Evolutionary conservation across 2,888 invertebrate genomes (phyloP).

Genomic region (Asteroscopus sphinx): DNA sequence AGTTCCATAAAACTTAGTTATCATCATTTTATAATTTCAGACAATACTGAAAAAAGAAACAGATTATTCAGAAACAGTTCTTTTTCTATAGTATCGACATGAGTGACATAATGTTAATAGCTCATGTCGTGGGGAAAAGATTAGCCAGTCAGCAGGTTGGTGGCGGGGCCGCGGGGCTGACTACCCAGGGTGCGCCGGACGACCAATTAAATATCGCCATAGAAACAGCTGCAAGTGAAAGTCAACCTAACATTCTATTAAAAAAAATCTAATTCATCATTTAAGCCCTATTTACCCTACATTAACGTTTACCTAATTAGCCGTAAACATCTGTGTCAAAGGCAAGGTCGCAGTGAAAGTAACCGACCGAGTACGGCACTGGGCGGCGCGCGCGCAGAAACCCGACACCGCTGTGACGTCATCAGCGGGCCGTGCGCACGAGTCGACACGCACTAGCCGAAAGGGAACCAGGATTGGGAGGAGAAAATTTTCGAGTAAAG

Average conservation of each 20-base stretch:
- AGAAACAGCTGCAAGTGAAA: constrained; percentile 3
- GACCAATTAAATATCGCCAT: too few species aligned
- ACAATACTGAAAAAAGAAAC: too few species aligned
- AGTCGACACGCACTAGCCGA: constrained; percentile 64
- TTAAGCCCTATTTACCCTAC: constrained; percentile 16
- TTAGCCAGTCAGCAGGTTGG: too few species aligned
- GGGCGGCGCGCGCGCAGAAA: constrained; percentile 71
- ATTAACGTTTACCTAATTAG: constrained; percentile 43
- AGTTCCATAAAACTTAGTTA: too few species aligned
- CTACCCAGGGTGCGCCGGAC: too few species aligned
- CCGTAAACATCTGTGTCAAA: constrained; percentile 64
- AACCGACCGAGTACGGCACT: constrained; percentile 67
- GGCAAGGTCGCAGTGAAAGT: constrained; percentile 82
- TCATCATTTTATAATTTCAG: too few species aligned
- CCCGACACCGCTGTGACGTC: constrained; percentile 85
- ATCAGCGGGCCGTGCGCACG: constrained; percentile 86
- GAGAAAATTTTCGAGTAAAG: constrained; percentile 1
- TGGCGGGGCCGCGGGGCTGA: too few species aligned
- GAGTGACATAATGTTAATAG: too few species aligned
- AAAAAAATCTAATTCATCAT: background rate
- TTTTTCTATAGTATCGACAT: too few species aligned
- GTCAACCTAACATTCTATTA: background rate
- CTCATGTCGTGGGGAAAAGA: too few species aligned
- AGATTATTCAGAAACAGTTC: background rate
- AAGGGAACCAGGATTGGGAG: constrained; percentile 53